Percentiles rank a stretch among this genome's conserved stretches.
phyloP scores from a whole-genome alignment of 2,888 invertebrate species.

The Tachina fera region DNA sequence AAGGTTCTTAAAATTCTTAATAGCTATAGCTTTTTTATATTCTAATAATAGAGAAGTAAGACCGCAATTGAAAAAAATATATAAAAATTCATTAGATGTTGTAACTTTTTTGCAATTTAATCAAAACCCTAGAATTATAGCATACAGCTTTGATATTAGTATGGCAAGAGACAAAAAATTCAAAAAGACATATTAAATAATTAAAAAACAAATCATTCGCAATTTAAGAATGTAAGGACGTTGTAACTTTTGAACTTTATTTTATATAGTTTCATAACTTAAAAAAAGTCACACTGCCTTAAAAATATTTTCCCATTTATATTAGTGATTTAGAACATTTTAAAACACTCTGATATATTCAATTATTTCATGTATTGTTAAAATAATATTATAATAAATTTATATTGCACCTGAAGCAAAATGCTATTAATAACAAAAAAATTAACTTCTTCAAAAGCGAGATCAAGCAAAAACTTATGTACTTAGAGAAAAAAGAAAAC shows the following conservation, averaged over 20 bases:
- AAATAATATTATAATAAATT: background rate
- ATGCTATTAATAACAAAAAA: background rate
- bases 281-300: background rate
- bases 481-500: no score
- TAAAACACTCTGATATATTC: background rate
- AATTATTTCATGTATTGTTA: no score
- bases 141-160: background rate
- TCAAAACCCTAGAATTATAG: background rate
- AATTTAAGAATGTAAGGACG: background rate
- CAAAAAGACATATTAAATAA: background rate
- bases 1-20: no score
- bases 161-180: conserved; percentile 10
- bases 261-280: background rate
- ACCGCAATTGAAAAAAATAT: no score
- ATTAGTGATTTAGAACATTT: background rate
- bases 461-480: no score
- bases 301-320: background rate
- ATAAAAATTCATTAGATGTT: no score
- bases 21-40: no score
- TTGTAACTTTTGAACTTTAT: background rate
- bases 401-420: conserved; percentile 19
- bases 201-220: background rate
- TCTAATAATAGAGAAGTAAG: no score
- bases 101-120: background rate
- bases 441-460: no score